These are phyloP conservation scores for Mylabris sibirica DNA, from an alignment of 2,888 invertebrate genomes.

Conservation along the genomic window DNA sequence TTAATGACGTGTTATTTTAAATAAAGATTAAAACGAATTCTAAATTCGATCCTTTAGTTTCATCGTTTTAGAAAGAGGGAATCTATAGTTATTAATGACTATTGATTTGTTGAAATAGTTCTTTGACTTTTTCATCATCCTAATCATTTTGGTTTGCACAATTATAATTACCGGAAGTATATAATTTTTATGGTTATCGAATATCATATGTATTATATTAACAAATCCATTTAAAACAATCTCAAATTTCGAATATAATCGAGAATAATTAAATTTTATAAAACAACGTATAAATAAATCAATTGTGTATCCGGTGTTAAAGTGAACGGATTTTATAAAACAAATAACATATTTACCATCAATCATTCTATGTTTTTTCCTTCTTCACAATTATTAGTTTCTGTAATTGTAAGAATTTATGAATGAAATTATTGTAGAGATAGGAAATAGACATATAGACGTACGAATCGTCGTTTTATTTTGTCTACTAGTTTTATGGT, in stretches of 20 bases:
- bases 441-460: not conserved
- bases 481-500: constrained; percentile 24
- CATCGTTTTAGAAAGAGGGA: not conserved
- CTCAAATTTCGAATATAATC: constrained; percentile 27
- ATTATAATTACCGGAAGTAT: constrained; percentile 1
- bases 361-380: constrained; percentile 19
- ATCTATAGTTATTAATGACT: not conserved
- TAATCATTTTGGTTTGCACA: not conserved
- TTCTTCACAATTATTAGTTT: constrained; percentile 17
- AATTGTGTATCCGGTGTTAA: constrained; percentile 23
- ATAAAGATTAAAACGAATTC: too few species aligned
- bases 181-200: constrained; percentile 12
- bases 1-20: too few species aligned
- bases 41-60: too few species aligned
- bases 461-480: constrained; percentile 14
- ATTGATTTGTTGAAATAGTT: not conserved
- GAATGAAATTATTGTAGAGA: constrained; percentile 30
- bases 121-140: not conserved
- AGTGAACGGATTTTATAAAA: constrained; percentile 24
- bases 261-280: constrained; percentile 14
- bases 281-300: not conserved
- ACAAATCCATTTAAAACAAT: not conserved
- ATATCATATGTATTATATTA: constrained; percentile 12
- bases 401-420: constrained; percentile 35
- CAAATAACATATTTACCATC: constrained; percentile 28